Base-by-base conservation (phyloP, 2,888 invertebrate species). In the Meiosimyza decipiens region DNA sequence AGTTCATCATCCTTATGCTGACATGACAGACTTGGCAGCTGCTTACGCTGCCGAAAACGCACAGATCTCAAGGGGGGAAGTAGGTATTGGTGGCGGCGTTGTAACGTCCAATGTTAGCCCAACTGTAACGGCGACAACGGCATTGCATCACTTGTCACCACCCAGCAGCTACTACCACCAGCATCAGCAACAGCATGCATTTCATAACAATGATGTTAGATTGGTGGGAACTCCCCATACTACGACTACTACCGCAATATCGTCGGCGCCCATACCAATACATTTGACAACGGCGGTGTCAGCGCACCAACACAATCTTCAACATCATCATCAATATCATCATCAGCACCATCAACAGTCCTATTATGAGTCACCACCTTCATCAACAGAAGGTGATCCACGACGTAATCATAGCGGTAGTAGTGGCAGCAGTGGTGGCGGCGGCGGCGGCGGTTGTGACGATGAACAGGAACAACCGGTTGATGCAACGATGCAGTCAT, bases 401-500 rank as follows among this genome's bases (percentile, higher is more conserved):
- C 71, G 73, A 49, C 55, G 65, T 72, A 74, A 74, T 54, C 73
- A 76, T 69, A 74, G 70, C 64, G 65, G 68, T 60, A 62, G 49
- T 55, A 73, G 63, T 70, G 73, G 71, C 73, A 71, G 71, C 66
- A 72, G 71, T 72, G 55, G 9, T 52, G 50, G 52, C 18, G 12
- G 50, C 22, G 33, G 18, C 13, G 71, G 15, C 33, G 54, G 52
- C n/a, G 28, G 22, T 28, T 62, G 33, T 50, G 60, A 59, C n/a
- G 51, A 59, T 62, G 57, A 74, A 75, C 78, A 76, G 73, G 66
- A 76, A 74, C 72, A 79, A 59, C 76, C 78, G 51, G 75, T 78
- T 51, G 82, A 82, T 68, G 81, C 80, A 65, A 79, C 81, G 6
- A 71, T 79, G 71, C 40, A 40, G 9, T 40, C 40, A 40, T 82